Base-by-base conservation (phyloP, 2,797 vertebrate genomes). In the Lophius americanus region DNA sequence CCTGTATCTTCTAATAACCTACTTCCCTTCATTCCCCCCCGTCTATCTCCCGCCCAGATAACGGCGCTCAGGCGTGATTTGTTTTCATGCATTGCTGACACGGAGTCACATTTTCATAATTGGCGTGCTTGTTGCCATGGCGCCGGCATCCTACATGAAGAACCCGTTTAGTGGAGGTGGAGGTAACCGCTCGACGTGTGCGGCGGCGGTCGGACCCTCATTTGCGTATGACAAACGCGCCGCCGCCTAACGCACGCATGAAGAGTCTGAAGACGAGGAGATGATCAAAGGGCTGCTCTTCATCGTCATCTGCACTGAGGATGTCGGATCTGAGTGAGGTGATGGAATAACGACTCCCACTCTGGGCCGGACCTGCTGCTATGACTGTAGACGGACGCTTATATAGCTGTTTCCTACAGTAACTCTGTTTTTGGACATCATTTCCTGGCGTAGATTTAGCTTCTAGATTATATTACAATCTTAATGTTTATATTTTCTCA, bases 41-140 rank as follows among this genome's bases (percentile, higher is more conserved):
- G 13, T 69, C 60, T 43, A 60, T 70, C 67, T 44, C 50, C 71
- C 64, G 14, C 51, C 1, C 68, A 68, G 60, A 81, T 64, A 70
- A 50, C 69, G 5, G 41, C 0, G 36, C 55, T 72, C 63, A 42
- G 81, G 64, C 68, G 69, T 68, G 72, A 81, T 86, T 68, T 64
- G 66, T 75, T 79, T 82, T 64, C 53, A 72, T 58, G 74, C 65
- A 57, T 64, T 11, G 66, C 65, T 14, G 6, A 68, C 46, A n/a
- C 58, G 60, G 38, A 60, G 47, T 35, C 8, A 50, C 49, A 74
- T 85, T 81, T 84, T 57, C 82, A 80, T 87, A 76, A 82, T 73
- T 58, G 66, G 62, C 71, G 75, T 66, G 10, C 61, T 76, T 76
- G 87, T 86, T 88, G 79, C 82, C 76, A 86, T 88, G 76, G 81